Evolutionary conservation across 2,797 vertebrate species (phyloP).

Genomic region (Gymnothorax reevesii): DNA sequence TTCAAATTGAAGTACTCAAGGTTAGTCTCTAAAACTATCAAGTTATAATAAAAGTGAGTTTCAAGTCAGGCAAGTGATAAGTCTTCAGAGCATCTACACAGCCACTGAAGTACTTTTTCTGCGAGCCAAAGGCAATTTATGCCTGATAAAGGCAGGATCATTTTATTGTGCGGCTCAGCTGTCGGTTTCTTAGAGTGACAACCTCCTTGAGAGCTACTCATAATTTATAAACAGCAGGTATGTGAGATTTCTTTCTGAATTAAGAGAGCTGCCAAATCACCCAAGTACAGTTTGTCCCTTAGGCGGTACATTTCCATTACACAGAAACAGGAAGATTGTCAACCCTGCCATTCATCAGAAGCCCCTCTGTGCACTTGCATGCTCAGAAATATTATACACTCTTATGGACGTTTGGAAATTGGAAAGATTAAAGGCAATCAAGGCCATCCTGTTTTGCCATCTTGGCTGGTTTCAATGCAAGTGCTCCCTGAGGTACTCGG

Average conservation of each 20-base stretch:
- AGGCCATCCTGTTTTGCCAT: not conserved
- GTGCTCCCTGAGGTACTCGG: not conserved
- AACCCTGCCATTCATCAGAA: conserved; percentile 1
- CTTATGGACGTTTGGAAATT: not conserved
- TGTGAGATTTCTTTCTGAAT: conserved; percentile 46
- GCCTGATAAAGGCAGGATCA: not conserved
- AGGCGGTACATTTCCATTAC: conserved; percentile 43
- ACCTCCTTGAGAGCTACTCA: conserved; percentile 51
- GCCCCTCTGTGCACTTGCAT: not conserved
- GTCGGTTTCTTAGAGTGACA: conserved; percentile 22
- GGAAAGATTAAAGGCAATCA: not conserved
- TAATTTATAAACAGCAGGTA: conserved; percentile 57
- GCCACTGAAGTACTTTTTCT: not conserved
- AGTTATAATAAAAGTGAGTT: too few relatives aligned
- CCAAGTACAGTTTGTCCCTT: conserved; percentile 48
- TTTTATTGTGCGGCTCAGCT: not conserved
- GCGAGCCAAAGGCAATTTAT: not conserved
- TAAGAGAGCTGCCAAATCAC: conserved; percentile 59
- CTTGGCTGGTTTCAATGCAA: not conserved
- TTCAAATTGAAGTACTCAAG: too few relatives aligned
- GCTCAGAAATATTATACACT: not conserved
- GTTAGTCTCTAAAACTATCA: too few relatives aligned
- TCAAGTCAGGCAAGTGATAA: not conserved
- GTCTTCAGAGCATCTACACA: not conserved
- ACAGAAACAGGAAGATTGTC: conserved; percentile 54